Percentiles rank a stretch among this genome's conserved stretches.
Conservation (phyloP, 2,888 invertebrate species). For the Malthinus flaveolus region DNA sequence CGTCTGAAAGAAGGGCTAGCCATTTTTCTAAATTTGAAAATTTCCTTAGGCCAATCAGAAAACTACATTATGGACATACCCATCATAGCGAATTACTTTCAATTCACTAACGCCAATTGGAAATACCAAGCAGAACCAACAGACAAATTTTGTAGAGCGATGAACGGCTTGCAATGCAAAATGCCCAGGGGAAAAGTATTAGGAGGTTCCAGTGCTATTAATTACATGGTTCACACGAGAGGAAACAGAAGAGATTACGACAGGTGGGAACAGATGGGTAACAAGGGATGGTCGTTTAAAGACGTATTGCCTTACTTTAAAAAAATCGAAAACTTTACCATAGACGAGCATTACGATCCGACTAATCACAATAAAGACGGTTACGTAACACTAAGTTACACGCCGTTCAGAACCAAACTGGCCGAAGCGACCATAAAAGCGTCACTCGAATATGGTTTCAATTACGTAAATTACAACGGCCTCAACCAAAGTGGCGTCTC, state of each 20-base stretch:
- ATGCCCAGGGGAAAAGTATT: constrained; percentile 69
- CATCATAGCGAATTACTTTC: constrained; percentile 71
- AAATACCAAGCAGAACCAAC: constrained; percentile 80
- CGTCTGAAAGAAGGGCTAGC: background rate
- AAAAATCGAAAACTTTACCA: constrained; percentile 81
- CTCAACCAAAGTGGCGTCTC: constrained; percentile 61
- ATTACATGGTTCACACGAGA: constrained; percentile 89
- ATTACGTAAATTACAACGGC: constrained; percentile 70
- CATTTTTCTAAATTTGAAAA: background rate
- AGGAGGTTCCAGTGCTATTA: constrained; percentile 85
- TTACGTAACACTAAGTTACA: constrained; percentile 60
- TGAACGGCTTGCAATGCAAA: constrained; percentile 73
- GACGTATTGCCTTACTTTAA: constrained; percentile 82
- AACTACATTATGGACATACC: constrained; percentile 77
- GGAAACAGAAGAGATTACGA: constrained; percentile 87
- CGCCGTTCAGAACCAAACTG: constrained; percentile 62
- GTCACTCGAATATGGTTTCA: constrained; percentile 64
- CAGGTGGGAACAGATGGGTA: constrained; percentile 82
- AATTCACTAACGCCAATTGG: constrained; percentile 77
- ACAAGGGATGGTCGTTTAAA: constrained; percentile 68
- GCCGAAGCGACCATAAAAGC: constrained; percentile 67
- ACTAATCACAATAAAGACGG: constrained; percentile 60
- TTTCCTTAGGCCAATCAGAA: constrained; percentile 63
- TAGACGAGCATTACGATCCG: constrained; percentile 67
- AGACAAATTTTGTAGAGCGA: constrained; percentile 70